Conservation (phyloP, 2,888 invertebrate species). For the Agrochola litura region DNA sequence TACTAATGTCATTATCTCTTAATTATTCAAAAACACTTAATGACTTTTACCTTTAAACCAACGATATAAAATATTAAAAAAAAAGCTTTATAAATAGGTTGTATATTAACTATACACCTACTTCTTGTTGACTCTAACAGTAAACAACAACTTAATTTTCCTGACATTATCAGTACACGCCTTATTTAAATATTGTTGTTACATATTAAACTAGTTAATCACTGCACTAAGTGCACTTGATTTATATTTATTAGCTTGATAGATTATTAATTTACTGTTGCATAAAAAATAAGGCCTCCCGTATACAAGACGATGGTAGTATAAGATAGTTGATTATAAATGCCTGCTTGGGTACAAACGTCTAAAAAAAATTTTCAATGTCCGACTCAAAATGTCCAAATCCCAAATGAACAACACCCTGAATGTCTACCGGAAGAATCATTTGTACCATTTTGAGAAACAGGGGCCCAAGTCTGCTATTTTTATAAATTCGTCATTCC, state of each 20-base stretch:
- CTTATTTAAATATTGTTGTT: neutral
- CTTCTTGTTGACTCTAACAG: too few species aligned
- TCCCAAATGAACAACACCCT: neutral
- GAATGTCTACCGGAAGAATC: neutral
- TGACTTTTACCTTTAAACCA: too few species aligned
- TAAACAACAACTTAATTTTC: slow-evolving; percentile 10
- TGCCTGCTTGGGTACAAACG: neutral
- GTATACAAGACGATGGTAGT: neutral
- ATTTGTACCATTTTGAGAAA: neutral
- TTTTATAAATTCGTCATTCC: too few species aligned
- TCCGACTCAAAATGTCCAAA: neutral
- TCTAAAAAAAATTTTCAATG: neutral
- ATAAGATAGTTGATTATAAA: neutral
- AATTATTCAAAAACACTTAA: too few species aligned
- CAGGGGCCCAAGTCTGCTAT: too few species aligned
- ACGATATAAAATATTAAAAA: too few species aligned
- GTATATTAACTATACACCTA: too few species aligned
- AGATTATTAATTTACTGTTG: neutral
- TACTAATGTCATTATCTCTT: too few species aligned
- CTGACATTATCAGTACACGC: neutral
- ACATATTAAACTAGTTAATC: neutral
- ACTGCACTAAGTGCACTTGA: neutral
- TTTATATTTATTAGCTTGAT: neutral
- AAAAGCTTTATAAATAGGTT: too few species aligned
- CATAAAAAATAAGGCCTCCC: neutral